These are phyloP conservation scores for Sus scrofa DNA, from an alignment of 2,113 vertebrate species.

Conservation along the genomic window DNA sequence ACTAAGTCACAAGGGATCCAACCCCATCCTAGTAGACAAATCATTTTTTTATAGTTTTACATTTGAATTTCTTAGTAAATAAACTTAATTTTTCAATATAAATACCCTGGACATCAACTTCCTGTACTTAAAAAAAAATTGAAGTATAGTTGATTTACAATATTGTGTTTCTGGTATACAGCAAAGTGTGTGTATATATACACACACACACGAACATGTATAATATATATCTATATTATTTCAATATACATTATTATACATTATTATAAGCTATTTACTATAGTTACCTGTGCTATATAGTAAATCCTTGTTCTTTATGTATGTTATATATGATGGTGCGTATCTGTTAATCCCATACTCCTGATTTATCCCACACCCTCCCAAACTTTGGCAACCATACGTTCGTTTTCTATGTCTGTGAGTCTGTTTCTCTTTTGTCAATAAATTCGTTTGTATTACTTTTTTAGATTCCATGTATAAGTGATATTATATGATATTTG, in stretches of 20 bases:
- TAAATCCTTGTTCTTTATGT: neutral
- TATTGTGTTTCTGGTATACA: neutral
- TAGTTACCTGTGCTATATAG: neutral
- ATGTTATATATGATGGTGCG: neutral
- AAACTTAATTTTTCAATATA: constrained; percentile 42
- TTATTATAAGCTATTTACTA: neutral
- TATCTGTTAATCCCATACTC: neutral
- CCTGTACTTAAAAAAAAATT: neutral
- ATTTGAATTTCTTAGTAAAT: constrained; percentile 40
- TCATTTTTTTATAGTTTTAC: constrained; percentile 28
- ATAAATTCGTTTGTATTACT: neutral
- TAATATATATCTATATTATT: neutral
- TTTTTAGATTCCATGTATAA: neutral
- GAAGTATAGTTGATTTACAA: neutral
- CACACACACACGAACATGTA: too few relatives aligned
- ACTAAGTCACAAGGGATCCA: neutral
- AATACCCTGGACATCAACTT: neutral
- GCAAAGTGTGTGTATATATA: neutral
- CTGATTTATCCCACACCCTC: neutral
- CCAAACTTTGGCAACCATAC: neutral
- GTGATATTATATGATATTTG: neutral
- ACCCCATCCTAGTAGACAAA: neutral
- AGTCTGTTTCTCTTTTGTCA: neutral
- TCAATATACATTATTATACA: neutral
- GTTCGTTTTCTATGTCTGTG: neutral